Conservation (phyloP, 2,888 invertebrate species). For the Hydrotaea diabolus region DNA sequence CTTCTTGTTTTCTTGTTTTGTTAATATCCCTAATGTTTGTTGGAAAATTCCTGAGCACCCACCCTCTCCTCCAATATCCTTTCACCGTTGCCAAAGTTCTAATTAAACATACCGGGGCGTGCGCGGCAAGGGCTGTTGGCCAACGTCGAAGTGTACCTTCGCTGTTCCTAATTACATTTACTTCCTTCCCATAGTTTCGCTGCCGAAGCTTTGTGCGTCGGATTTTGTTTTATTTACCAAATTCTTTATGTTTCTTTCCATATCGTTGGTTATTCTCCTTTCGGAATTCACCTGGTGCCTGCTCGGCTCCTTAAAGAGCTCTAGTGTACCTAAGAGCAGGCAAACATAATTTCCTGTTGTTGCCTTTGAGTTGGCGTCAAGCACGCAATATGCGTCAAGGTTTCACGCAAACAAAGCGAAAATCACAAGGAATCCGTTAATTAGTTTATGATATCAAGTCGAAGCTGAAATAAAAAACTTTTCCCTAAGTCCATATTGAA, state of each 20-base stretch:
- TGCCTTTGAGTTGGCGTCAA: not conserved
- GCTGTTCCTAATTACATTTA: not conserved
- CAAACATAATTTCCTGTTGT: constrained; percentile 17
- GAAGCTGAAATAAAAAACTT: not conserved
- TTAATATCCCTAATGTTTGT: too few relatives aligned
- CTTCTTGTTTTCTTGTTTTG: too few relatives aligned
- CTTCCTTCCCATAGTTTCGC: not conserved
- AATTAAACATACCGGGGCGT: too few relatives aligned
- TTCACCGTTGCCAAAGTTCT: too few relatives aligned
- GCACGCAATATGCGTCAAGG: constrained; percentile 22
- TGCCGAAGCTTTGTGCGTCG: not conserved
- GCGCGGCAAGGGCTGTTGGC: too few relatives aligned
- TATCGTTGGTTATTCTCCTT: too few relatives aligned
- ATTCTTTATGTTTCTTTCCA: not conserved
- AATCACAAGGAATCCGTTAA: constrained; percentile 1
- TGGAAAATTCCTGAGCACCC: too few relatives aligned
- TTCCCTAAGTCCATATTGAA: not conserved
- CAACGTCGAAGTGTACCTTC: too few relatives aligned
- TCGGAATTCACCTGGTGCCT: not conserved
- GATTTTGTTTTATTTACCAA: not conserved
- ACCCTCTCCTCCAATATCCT: too few relatives aligned
- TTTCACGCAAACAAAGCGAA: not conserved
- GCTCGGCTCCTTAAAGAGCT: not conserved
- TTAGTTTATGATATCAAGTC: constrained; percentile 14
- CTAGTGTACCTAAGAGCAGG: not conserved